Evolutionary conservation across 2,888 invertebrate genomes (phyloP).

Genomic region (Acanthosepion esculentum): DNA sequence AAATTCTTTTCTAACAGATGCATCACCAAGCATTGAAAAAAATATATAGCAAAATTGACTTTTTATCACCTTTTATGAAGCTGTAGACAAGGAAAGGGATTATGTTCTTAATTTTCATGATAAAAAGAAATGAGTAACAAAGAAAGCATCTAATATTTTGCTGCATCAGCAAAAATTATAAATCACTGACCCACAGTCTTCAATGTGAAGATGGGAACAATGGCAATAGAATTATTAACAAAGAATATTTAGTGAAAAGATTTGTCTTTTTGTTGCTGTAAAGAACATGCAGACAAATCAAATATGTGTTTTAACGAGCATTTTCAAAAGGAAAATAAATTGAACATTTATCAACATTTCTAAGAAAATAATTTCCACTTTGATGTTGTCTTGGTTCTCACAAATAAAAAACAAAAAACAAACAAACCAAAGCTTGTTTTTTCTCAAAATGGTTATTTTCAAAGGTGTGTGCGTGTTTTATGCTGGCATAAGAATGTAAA

Average conservation of each 20-base stretch:
- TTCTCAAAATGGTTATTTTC: neutral
- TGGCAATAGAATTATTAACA: neutral
- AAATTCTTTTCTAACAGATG: neutral
- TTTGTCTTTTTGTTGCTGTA: neutral
- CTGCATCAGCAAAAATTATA: neutral
- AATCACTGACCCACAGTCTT: neutral
- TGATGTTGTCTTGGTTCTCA: neutral
- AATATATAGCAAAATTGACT: neutral
- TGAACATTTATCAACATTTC: neutral
- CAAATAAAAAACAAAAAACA: neutral
- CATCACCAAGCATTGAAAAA: neutral
- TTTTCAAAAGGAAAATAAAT: neutral
- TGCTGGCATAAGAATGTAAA: neutral
- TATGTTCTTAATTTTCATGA: neutral
- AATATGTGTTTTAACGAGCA: neutral
- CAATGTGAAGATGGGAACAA: constrained; percentile 20
- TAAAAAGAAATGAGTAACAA: constrained; percentile 14
- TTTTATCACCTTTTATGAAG: neutral
- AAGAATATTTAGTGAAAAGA: neutral
- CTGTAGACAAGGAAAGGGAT: constrained; percentile 33
- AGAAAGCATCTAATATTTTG: neutral
- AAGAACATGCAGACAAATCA: neutral
- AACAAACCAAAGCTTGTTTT: neutral
- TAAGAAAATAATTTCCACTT: neutral
- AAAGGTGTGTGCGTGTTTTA: neutral